Base-by-base conservation (phyloP, 2,113 vertebrate species). In the Gallinago undulata region DNA sequence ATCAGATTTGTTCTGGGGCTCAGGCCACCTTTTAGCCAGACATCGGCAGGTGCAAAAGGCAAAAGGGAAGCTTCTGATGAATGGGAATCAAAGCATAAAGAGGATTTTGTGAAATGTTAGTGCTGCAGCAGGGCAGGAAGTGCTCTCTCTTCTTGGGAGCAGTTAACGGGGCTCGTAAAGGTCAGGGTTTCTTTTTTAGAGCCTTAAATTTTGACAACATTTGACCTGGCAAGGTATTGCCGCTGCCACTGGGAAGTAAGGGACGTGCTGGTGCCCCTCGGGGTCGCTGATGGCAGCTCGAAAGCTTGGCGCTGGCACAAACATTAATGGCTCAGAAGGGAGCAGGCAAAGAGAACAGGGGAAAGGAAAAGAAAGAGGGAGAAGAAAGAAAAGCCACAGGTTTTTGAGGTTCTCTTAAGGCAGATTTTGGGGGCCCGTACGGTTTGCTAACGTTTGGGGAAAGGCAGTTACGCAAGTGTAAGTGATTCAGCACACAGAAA, bases 401-500 rank as follows among this genome's bases (percentile, higher is more conserved):
- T 39, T 51, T 87, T 9, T 50, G 13, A 75, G 17, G 23, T 59
- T 87, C 59, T 59, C 69, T 77, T 62, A 63, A 81, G 37, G 50
- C 57, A 63, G 48, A 62, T 13, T 37, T 30, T 35, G 22, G 28
- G 53, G 24, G 22, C 27, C 45, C 0, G 0, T 41, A 33, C 0
- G 1, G 31, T 43, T 87, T 80, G 50, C 35, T 60, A 59, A 19
- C 6, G 1, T 19, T 31, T 27, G 48, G 64, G 35, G 25, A 89
- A 75, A 91, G 85, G 73, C 53, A 39, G 35, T 91, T 86, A 35
- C 2, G 2, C 51, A 77, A 85, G n/a, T 31, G n/a, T 63, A n/a
- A 77, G 62, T 81, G 85, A 93, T 68, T 87, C 95, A 95, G 73
- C 68, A 81, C 53, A 43, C 30, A 76, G 67, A 53, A 88, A 78